Evolutionary conservation across 2,797 vertebrate genomes (phyloP).

Genomic region (Catostomus latipinnis): DNA sequence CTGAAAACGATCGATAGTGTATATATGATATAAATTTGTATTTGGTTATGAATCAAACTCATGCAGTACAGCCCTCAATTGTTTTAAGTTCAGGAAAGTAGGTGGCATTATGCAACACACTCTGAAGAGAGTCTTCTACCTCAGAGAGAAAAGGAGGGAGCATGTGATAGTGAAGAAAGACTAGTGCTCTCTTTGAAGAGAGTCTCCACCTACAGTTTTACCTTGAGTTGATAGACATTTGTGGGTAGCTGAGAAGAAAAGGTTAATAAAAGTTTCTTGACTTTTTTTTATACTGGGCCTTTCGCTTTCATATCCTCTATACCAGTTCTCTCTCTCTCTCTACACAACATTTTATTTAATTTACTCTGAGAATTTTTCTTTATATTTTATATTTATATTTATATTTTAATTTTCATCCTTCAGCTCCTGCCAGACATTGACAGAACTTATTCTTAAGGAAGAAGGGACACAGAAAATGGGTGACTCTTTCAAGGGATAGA

Average conservation of each 20-base stretch:
- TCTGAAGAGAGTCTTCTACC: constrained; percentile 22
- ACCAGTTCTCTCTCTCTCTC: background rate
- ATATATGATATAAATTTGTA: background rate
- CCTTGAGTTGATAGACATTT: constrained; percentile 29
- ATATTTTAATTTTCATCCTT: too few species aligned
- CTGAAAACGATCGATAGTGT: background rate
- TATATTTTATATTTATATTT: background rate
- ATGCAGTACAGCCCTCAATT: constrained; percentile 6
- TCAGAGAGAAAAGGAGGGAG: constrained; percentile 24
- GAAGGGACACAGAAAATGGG: background rate
- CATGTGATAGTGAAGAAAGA: constrained; percentile 24
- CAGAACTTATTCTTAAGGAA: constrained; percentile 6
- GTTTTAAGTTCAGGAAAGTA: constrained; percentile 36
- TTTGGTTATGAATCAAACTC: constrained; percentile 19
- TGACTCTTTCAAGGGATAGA: too few species aligned
- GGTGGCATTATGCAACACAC: constrained; percentile 33
- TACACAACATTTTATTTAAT: too few species aligned
- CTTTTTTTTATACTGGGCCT: constrained; percentile 12
- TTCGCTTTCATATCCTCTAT: constrained; percentile 37
- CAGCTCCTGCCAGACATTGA: background rate
- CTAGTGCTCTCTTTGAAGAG: constrained; percentile 6
- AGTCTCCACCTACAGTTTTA: constrained; percentile 30
- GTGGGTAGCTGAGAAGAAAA: constrained; percentile 42
- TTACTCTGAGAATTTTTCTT: background rate
- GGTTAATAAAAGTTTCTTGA: constrained; percentile 36